Percentiles rank a stretch among this genome's conserved stretches.
These are phyloP conservation scores for Ctenosaura bakeri DNA, from an alignment of 2,797 vertebrate species.

Conservation along the genomic window DNA sequence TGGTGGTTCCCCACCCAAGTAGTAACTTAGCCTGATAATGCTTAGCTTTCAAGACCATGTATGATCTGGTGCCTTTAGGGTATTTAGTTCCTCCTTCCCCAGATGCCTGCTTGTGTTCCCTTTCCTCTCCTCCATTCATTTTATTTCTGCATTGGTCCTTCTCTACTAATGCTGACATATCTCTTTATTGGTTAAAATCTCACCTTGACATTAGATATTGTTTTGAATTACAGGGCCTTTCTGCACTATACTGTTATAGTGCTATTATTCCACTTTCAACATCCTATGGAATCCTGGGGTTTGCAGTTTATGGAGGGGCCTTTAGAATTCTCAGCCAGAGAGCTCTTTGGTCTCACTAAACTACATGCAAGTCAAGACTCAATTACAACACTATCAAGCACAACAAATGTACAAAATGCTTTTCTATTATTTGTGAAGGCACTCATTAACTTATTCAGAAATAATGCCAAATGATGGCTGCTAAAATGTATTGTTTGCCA, in stretches of 20 bases:
- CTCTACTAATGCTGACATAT: not conserved
- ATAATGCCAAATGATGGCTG: not conserved
- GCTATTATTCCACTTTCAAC: too few species aligned
- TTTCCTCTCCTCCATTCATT: not conserved
- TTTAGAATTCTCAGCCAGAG: too few species aligned
- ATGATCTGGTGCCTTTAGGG: too few species aligned
- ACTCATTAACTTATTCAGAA: not conserved
- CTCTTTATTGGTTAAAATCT: not conserved
- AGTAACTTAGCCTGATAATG: too few species aligned
- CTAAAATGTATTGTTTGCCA: not conserved
- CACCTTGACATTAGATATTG: not conserved
- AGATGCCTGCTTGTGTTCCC: not conserved
- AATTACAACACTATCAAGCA: not conserved
- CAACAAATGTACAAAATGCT: not conserved
- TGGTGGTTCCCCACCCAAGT: too few species aligned
- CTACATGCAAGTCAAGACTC: too few species aligned
- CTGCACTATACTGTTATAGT: too few species aligned
- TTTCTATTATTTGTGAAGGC: not conserved
- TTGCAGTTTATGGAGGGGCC: too few species aligned
- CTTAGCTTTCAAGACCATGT: too few species aligned
- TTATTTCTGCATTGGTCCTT: not conserved
- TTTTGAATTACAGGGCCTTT: not conserved
- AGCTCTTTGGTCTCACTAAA: too few species aligned
- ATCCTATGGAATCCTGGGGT: too few species aligned
- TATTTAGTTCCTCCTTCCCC: not conserved